Evolutionary conservation across 2,113 vertebrate genomes (phyloP).

Genomic region (human (Homo sapiens)): DNA sequence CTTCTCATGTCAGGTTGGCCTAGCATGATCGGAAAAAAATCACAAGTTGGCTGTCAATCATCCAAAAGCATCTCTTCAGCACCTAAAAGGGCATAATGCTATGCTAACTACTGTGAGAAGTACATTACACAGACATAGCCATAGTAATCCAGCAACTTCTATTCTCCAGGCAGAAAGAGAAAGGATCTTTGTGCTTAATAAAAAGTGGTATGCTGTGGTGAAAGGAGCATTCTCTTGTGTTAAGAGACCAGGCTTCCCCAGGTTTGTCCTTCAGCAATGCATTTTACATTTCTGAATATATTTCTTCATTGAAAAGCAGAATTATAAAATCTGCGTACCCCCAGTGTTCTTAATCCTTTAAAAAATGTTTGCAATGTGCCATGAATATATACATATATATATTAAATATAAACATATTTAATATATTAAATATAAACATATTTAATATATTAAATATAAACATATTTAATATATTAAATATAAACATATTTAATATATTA

Average conservation of each 20-base stretch:
- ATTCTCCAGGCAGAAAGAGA: neutral
- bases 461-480: too few species aligned
- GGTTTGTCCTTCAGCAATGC: neutral
- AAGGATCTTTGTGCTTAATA: neutral
- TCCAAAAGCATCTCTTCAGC: neutral
- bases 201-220: neutral
- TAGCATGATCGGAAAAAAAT: neutral
- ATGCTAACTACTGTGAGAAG: neutral
- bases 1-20: neutral
- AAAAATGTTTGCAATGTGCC: neutral
- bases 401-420: too few species aligned
- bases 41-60: constrained; percentile 13
- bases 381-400: neutral
- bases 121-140: neutral
- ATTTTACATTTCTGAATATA: neutral
- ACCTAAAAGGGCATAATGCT: neutral
- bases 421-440: too few species aligned
- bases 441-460: too few species aligned
- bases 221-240: neutral
- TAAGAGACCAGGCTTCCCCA: neutral
- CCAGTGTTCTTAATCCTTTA: neutral
- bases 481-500: too few species aligned
- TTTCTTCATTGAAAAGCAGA: neutral
- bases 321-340: neutral
- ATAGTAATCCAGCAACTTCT: neutral